These are phyloP conservation scores for Phallusia fumigata DNA, from an alignment of 23 tunicate genomes.

Conservation along the genomic window DNA sequence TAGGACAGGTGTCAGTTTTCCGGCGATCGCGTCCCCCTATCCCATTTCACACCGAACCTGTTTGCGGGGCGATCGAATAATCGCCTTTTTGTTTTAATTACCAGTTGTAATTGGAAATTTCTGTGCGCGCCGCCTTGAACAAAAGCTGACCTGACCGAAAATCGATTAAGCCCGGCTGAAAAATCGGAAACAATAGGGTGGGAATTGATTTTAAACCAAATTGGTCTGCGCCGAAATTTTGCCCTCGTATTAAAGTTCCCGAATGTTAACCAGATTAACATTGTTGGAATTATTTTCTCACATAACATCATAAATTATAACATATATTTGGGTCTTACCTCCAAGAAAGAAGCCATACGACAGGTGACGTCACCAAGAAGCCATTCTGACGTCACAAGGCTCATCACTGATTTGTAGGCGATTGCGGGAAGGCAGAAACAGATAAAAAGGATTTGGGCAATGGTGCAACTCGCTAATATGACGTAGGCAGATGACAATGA, in stretches of 20 bases:
- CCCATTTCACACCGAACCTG: not conserved
- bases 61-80: not conserved
- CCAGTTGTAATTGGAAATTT: not conserved
- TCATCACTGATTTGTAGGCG: conserved; percentile 65
- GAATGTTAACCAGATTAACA: too few species aligned
- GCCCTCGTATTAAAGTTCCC: too few species aligned
- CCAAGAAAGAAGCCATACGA: conserved; percentile 50
- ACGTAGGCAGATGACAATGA: conserved; percentile 56
- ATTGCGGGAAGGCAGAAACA: conserved; percentile 65
- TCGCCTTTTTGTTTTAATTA: not conserved
- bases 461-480: conserved; percentile 55
- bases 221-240: too few species aligned
- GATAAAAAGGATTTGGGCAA: conserved; percentile 48
- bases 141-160: too few species aligned
- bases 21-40: not conserved
- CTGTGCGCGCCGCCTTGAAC: too few species aligned
- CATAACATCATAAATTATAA: too few species aligned
- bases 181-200: too few species aligned
- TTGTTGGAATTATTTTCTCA: too few species aligned
- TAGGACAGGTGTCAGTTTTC: not conserved
- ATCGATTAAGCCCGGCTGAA: too few species aligned
- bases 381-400: conserved; percentile 67
- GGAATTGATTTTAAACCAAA: too few species aligned
- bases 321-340: conserved; percentile 53
- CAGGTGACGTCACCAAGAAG: conserved; percentile 64